Evolutionary conservation across 2,113 vertebrate species (phyloP).

Genomic region (Aegithalos caudatus): DNA sequence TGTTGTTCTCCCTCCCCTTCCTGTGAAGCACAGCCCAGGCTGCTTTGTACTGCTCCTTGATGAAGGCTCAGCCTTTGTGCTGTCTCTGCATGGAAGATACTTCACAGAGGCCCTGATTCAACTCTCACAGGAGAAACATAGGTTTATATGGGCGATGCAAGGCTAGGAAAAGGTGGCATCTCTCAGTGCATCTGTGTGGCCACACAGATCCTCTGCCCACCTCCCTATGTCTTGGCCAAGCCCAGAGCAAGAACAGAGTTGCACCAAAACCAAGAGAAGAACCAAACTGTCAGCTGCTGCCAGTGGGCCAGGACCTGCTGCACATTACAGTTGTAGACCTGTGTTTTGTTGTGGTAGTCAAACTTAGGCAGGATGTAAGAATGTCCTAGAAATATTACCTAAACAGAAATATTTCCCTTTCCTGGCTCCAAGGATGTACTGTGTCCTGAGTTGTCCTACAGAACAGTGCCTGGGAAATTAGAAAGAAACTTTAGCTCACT

Average conservation of each 20-base stretch:
- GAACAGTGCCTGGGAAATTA: not conserved
- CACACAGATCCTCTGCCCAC: fast-evolving
- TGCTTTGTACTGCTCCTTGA: not conserved
- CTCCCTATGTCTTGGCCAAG: not conserved
- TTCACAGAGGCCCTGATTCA: fast-evolving
- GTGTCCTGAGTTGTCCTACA: not conserved
- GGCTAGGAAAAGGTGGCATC: not conserved
- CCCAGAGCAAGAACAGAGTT: not conserved
- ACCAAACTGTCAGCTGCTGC: fast-evolving
- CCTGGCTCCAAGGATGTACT: fast-evolving
- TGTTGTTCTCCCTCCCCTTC: not conserved
- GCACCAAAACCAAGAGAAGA: not conserved
- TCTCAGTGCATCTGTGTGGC: fast-evolving
- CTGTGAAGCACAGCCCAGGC: not conserved
- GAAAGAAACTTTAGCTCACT: not conserved
- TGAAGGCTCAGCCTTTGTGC: not conserved
- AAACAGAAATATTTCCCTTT: not conserved
- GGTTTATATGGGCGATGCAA: not conserved
- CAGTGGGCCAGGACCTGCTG: not conserved
- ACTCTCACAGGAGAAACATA: not conserved
- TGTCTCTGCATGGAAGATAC: not conserved
- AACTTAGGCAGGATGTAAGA: not conserved
- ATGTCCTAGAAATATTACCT: not conserved
- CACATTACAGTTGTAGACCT: not conserved
- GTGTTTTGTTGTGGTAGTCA: not conserved